Base-by-base conservation (phyloP, 2,888 invertebrate genomes). In the Petrophora chlorosata region DNA sequence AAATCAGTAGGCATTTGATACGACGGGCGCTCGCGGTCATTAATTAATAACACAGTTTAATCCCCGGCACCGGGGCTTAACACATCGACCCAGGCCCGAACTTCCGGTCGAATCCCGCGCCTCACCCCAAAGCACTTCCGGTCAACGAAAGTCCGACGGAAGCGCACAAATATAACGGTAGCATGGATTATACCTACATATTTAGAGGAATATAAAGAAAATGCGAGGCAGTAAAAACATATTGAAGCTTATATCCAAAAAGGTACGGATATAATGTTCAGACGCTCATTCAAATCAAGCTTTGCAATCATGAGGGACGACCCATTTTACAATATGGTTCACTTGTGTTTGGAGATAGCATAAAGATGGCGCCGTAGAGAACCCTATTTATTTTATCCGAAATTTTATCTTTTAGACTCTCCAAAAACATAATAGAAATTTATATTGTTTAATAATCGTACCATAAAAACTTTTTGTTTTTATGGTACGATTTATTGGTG, bases 31-130 rank as follows among this genome's bases (percentile, higher is more conserved):
- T 67, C 63, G 75, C 63, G 74, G 79, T 75, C 78, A 77, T 85
- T 87, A 86, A 87, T 86, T 88, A 87, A 85, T 87, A 82, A 86
- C 79, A 79, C 74, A 76, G 84, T 80, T 47, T 80, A 81, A 85
- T 79, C 79, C 76, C 65, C 73, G 63, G 74, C 76, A 76, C 77
- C 72, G 71, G 72, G 81, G 85, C 81, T 85, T 79, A 85, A 84
- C 85, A 82, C 81, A 85, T 85, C 82, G 81, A 70, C 66, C 71
- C 74, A 64, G 69, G 77, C 79, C 73, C 70, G 73, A 82, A 84
- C 75, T 83, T 87, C 88, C 88, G 86, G 87, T 81, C 81, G 79
- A 82, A 83, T 81, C 82, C 85, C 83, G 80, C 78, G 78, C 76
- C 76, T 70, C 70, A 66, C 75, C 75, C 73, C 82, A 79, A 72